Evolutionary conservation across 2,888 invertebrate genomes (phyloP).

Genomic region (Amiota mariae): DNA sequence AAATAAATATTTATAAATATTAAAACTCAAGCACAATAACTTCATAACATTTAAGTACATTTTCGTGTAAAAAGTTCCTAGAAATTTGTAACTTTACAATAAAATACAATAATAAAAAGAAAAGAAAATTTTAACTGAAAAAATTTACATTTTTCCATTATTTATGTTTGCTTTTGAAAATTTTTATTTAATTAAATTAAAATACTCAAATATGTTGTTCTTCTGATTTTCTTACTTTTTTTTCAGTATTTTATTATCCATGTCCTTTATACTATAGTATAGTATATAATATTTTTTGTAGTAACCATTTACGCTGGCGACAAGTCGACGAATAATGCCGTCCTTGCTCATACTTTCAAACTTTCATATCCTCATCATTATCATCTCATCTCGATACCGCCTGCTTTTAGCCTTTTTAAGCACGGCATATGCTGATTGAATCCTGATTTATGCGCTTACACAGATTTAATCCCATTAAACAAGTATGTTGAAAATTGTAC

Average conservation of each 20-base stretch:
- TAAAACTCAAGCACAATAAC: no score
- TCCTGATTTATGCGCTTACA: slow-evolving; percentile 59
- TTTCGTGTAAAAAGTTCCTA: not conserved
- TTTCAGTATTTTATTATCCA: no score
- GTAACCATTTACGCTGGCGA: no score
- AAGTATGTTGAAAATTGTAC: slow-evolving; percentile 46
- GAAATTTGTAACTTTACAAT: not conserved
- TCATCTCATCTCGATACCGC: slow-evolving; percentile 18
- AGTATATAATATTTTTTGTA: no score
- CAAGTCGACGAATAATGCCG: not conserved
- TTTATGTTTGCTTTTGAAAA: slow-evolving; percentile 27
- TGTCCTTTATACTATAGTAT: no score
- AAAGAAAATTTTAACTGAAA: not conserved
- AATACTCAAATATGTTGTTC: slow-evolving; percentile 38
- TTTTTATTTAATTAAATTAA: slow-evolving; percentile 31
- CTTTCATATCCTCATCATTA: not conserved
- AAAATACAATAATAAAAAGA: slow-evolving; percentile 5
- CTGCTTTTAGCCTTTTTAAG: slow-evolving; percentile 2
- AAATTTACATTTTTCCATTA: not conserved
- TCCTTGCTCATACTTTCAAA: not conserved
- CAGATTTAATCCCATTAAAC: slow-evolving; percentile 54
- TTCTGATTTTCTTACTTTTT: not conserved
- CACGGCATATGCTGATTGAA: slow-evolving; percentile 50
- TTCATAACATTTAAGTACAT: slow-evolving; percentile 49
- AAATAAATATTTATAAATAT: no score